These are phyloP conservation scores for Watsonalla binaria DNA, from an alignment of 2,888 invertebrate genomes.

Conservation along the genomic window DNA sequence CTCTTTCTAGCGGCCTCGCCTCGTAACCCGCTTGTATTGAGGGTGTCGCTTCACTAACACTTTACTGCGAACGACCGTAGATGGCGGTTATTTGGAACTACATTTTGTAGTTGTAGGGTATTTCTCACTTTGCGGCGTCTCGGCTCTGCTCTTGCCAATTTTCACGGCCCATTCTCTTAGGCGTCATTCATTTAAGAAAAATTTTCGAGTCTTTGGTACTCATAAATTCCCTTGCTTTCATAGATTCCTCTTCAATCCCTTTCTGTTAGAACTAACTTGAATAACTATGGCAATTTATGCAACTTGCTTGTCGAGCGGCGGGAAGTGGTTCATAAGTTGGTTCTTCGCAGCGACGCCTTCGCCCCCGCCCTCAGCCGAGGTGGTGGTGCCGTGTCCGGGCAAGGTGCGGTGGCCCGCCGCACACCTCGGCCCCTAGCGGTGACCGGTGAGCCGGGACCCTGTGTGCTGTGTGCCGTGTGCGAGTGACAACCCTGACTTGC, in stretches of 20 bases:
- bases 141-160: no score
- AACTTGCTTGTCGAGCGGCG: constrained; percentile 6
- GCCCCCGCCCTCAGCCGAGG: constrained; percentile 46
- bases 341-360: constrained; percentile 38
- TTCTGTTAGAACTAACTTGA: background rate
- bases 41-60: constrained; percentile 65
- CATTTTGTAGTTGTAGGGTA: background rate
- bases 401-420: constrained; percentile 52
- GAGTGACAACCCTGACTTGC: background rate
- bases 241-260: background rate
- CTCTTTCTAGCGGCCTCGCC: constrained; percentile 53
- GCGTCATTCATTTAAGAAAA: no score
- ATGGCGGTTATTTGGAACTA: background rate
- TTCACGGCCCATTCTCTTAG: no score
- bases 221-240: no score
- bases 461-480: constrained; percentile 32
- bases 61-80: constrained; percentile 3
- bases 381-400: constrained; percentile 68
- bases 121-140: no score
- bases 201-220: no score
- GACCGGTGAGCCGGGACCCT: constrained; percentile 14
- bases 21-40: constrained; percentile 46
- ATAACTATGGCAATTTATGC: constrained; percentile 3
- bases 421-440: constrained; percentile 45
- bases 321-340: constrained; percentile 23